phyloP scores from a whole-genome alignment of 2,888 invertebrate species.

The Chymomyza fuscimana region DNA sequence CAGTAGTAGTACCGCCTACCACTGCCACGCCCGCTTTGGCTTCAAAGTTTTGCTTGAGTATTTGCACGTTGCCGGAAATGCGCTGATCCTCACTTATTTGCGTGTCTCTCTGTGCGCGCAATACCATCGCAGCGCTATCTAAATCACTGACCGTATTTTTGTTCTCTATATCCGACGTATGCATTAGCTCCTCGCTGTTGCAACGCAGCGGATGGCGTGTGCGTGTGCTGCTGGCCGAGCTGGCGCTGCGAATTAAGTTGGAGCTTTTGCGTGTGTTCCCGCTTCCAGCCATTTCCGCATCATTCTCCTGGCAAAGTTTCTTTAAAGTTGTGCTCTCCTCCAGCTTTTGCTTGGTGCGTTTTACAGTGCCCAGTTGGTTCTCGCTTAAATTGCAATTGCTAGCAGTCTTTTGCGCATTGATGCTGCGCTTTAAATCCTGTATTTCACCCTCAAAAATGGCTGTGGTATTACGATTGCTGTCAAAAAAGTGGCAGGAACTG shows the following conservation, averaged over 20 bases:
- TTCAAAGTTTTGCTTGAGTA: slow-evolving; percentile 93
- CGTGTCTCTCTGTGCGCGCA: slow-evolving; percentile 65
- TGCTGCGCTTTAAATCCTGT: slow-evolving; percentile 73
- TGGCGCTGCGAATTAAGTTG: slow-evolving; percentile 75
- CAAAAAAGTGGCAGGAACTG: slow-evolving; percentile 87
- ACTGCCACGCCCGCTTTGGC: slow-evolving; percentile 82
- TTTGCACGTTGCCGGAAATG: slow-evolving; percentile 88
- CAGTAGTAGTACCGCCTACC: slow-evolving; percentile 15
- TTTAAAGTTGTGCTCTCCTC: slow-evolving; percentile 81
- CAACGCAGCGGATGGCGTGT: slow-evolving; percentile 76
- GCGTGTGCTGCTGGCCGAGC: slow-evolving; percentile 74
- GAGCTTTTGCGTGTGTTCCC: slow-evolving; percentile 54
- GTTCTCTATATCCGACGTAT: slow-evolving; percentile 76
- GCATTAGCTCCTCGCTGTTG: slow-evolving; percentile 79
- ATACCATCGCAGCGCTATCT: slow-evolving; percentile 44
- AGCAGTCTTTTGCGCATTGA: slow-evolving; percentile 63
- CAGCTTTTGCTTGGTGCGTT: slow-evolving; percentile 85
- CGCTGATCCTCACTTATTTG: slow-evolving; percentile 67
- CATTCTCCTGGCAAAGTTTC: slow-evolving; percentile 76
- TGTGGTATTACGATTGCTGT: slow-evolving; percentile 80
- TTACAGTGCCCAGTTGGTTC: slow-evolving; percentile 83
- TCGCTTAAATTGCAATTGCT: slow-evolving; percentile 51
- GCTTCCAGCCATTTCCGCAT: slow-evolving; percentile 33
- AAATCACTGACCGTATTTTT: slow-evolving; percentile 56
- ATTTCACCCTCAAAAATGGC: slow-evolving; percentile 79